phyloP scores from a whole-genome alignment of 2,797 vertebrate species.

The Buceros bicornis region DNA sequence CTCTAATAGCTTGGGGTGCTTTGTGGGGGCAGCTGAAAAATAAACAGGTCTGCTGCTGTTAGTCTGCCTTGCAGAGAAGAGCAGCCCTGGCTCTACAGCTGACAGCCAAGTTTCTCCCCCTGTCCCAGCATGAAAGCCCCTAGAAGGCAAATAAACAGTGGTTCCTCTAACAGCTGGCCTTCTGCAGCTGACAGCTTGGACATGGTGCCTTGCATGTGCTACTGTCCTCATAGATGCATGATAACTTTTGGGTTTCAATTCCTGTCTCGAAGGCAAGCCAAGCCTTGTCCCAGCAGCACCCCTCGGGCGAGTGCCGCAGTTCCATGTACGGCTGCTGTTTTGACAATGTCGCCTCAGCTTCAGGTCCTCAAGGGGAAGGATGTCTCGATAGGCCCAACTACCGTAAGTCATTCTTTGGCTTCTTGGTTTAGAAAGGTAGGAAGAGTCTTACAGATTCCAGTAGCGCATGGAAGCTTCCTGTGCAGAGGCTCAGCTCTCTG shows the following conservation, averaged over 20 bases:
- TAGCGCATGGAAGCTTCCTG: background rate
- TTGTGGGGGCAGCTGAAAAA: background rate
- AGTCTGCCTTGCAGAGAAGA: background rate
- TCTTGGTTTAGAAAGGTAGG: background rate
- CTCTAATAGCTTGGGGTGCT: background rate
- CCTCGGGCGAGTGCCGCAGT: slow-evolving; percentile 80
- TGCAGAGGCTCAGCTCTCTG: background rate
- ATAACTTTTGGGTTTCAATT: slow-evolving; percentile 41
- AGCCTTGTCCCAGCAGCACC: slow-evolving; percentile 70
- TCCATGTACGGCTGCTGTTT: slow-evolving; percentile 92
- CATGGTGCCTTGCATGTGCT: background rate
- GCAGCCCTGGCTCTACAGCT: background rate
- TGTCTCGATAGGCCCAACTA: slow-evolving; percentile 84
- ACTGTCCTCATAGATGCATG: background rate
- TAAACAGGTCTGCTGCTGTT: background rate
- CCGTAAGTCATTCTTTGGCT: slow-evolving; percentile 80
- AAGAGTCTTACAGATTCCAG: background rate
- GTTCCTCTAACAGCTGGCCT: background rate
- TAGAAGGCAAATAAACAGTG: background rate
- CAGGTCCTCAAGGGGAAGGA: slow-evolving; percentile 88
- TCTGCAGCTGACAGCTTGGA: background rate
- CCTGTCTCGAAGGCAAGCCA: slow-evolving; percentile 56
- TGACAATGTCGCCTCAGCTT: slow-evolving; percentile 85
- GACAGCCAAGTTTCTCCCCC: background rate
- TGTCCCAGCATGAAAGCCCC: background rate